These are phyloP conservation scores for Seriola dumerili DNA, from an alignment of 2,113 vertebrate species.

Conservation along the genomic window DNA sequence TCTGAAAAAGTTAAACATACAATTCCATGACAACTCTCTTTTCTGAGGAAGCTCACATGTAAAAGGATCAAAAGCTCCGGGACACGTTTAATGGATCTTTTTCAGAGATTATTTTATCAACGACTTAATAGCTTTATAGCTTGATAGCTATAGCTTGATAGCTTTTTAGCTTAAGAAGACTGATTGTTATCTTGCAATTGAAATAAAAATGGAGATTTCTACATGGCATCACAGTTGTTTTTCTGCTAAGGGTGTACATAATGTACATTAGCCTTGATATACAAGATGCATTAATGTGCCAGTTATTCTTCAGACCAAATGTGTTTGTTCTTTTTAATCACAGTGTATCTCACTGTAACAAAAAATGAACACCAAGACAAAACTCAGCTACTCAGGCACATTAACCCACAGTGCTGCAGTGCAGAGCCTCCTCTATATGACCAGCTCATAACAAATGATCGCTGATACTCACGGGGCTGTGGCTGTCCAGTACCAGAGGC, in stretches of 20 bases:
- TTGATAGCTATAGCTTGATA: too few relatives aligned
- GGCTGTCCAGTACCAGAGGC: constrained; percentile 78
- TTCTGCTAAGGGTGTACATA: too few relatives aligned
- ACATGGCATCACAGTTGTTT: too few relatives aligned
- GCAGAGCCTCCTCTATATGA: background rate
- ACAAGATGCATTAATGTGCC: background rate
- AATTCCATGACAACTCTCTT: too few relatives aligned
- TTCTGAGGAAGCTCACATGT: background rate
- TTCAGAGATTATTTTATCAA: background rate
- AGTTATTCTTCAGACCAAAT: background rate
- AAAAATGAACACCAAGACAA: background rate
- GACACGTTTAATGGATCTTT: too few relatives aligned
- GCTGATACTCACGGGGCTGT: constrained; percentile 81
- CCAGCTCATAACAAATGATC: constrained; percentile 13
- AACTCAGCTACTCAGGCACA: background rate
- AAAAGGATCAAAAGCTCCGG: background rate
- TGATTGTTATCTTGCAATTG: too few relatives aligned
- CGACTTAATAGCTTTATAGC: too few relatives aligned
- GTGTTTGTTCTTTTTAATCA: background rate
- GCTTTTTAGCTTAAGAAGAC: too few relatives aligned
- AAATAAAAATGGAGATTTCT: too few relatives aligned
- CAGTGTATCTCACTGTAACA: background rate
- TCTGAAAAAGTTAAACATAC: background rate
- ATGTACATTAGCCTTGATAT: background rate
- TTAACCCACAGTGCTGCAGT: background rate